phyloP scores from a whole-genome alignment of 2,888 invertebrate species.

The Resseliella maxima region DNA sequence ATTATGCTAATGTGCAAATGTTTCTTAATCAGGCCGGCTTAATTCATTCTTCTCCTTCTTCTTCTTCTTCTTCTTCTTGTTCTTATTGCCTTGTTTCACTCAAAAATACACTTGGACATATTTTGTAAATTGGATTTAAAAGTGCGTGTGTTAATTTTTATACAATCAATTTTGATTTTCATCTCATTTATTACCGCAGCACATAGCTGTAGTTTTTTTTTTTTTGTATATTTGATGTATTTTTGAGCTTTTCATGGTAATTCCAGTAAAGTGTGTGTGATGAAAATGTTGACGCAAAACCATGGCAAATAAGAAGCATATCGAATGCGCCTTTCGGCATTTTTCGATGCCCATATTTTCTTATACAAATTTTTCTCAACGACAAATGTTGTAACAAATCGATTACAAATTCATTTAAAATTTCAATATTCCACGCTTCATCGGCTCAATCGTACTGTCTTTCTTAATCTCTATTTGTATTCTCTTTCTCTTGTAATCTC shows the following conservation, averaged over 20 bases:
- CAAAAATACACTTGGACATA: too few species aligned
- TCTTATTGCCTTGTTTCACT: too few species aligned
- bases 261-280: neutral
- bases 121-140: neutral
- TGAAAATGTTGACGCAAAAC: neutral
- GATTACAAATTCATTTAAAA: slow-evolving; percentile 48
- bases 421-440: neutral
- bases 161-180: neutral
- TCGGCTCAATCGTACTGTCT: neutral
- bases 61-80: too few species aligned
- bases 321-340: slow-evolving; percentile 1
- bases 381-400: slow-evolving; percentile 30
- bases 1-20: slow-evolving; percentile 16
- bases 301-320: neutral
- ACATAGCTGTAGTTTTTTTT: neutral
- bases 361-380: neutral
- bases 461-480: neutral
- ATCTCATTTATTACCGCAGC: slow-evolving; percentile 9
- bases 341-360: neutral
- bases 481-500: too few species aligned
- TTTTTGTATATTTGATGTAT: neutral
- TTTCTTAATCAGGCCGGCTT: neutral
- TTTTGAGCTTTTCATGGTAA: neutral
- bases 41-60: too few species aligned
- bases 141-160: neutral